Conservation (phyloP, 2,113 vertebrate species). For the Butorides virescens region DNA sequence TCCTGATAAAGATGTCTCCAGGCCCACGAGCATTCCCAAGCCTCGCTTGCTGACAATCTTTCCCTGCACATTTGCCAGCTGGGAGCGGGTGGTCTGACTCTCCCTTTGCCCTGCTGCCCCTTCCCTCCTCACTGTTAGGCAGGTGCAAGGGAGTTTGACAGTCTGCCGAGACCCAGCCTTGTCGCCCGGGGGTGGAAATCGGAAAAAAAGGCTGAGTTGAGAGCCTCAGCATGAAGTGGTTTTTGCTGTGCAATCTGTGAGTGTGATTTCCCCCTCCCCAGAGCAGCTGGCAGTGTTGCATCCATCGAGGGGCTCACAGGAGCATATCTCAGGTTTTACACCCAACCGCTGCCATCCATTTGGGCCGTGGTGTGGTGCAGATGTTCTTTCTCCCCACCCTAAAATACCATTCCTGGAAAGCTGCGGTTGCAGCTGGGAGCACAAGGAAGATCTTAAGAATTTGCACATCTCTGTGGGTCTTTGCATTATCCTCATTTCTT, state of each 20-base stretch:
- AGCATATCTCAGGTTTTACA: background rate
- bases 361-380: background rate
- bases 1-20: background rate
- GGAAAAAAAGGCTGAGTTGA: background rate
- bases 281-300: background rate
- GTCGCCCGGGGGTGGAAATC: background rate
- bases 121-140: background rate
- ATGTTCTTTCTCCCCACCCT: background rate
- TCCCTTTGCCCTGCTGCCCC: background rate
- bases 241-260: background rate
- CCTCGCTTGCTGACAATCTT: background rate
- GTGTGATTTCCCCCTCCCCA: background rate
- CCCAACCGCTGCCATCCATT: background rate
- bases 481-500: background rate
- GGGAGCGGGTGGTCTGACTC: background rate
- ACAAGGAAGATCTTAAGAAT: background rate
- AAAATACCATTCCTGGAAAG: background rate
- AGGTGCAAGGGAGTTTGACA: background rate
- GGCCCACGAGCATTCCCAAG: rapidly evolving
- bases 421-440: background rate
- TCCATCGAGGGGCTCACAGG: background rate
- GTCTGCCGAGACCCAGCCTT: background rate
- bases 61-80: background rate
- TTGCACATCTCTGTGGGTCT: background rate
- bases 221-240: background rate